phyloP scores from a whole-genome alignment of 2,113 vertebrate species.

The Pedetes capensis region DNA sequence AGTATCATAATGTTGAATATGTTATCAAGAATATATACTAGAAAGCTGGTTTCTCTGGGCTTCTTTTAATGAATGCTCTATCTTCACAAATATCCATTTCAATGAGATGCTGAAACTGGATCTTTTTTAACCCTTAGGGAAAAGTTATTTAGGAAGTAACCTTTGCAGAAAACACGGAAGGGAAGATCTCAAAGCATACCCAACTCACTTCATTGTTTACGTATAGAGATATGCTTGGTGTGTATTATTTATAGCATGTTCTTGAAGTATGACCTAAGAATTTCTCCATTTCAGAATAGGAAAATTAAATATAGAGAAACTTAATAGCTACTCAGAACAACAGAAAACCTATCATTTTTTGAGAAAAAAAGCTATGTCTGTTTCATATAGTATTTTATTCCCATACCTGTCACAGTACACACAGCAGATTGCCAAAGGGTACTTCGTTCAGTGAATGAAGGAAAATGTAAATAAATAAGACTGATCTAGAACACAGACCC shows the following conservation, averaged over 20 bases:
- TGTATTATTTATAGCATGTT: background rate
- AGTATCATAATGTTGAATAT: background rate
- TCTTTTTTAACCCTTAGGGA: background rate
- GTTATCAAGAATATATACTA: background rate
- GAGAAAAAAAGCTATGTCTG: background rate
- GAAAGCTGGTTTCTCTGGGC: background rate
- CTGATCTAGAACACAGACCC: background rate
- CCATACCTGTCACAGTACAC: background rate
- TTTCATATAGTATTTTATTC: background rate
- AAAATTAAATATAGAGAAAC: background rate
- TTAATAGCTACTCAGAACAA: background rate
- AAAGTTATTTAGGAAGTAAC: background rate
- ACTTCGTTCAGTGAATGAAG: background rate
- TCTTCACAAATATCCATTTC: background rate
- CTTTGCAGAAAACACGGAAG: background rate
- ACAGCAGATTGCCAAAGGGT: background rate
- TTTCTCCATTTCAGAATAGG: background rate
- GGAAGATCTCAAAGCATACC: background rate
- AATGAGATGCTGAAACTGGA: background rate
- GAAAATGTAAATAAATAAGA: background rate
- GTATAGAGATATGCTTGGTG: background rate
- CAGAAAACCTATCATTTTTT: background rate
- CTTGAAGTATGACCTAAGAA: background rate
- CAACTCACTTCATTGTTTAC: background rate
- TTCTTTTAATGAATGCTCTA: background rate